These are phyloP conservation scores for Micromussa lordhowensis DNA, from an alignment of 92 coral and sea anemone species.

Conservation along the genomic window DNA sequence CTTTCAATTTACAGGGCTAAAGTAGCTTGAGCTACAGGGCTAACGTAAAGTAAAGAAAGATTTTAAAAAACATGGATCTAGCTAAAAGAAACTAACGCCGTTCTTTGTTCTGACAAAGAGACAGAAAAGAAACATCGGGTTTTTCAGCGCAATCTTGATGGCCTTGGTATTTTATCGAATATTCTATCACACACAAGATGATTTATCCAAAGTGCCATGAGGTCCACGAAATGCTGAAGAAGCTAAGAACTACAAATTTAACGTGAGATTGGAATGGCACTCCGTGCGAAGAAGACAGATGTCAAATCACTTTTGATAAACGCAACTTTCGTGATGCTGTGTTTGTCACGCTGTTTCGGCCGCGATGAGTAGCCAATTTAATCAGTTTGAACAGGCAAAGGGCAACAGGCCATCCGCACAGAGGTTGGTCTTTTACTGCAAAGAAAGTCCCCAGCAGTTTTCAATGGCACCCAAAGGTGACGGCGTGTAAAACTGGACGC, in stretches of 20 bases:
- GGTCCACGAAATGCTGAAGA: not conserved
- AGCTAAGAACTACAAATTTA: not conserved
- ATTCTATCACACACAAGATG: not conserved
- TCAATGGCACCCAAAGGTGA: not conserved
- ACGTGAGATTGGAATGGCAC: constrained; percentile 24
- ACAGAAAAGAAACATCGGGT: no score
- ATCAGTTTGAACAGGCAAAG: not conserved
- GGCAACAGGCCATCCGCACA: constrained; percentile 18
- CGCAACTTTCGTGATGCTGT: constrained; percentile 21
- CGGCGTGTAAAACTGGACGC: constrained; percentile 21
- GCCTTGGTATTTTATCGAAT: not conserved
- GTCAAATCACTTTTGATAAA: constrained; percentile 13
- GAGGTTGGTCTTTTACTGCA: constrained; percentile 33
- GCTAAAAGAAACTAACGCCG: no score
- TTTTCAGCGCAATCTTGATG: not conserved
- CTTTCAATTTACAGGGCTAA: not conserved
- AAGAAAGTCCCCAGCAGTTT: constrained; percentile 13
- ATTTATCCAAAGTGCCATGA: no score
- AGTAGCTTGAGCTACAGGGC: no score
- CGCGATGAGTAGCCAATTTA: not conserved
- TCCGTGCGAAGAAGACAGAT: constrained; percentile 14
- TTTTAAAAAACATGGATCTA: no score
- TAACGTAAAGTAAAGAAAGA: not conserved
- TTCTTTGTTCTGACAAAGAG: no score
- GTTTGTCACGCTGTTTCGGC: not conserved